Evolutionary conservation across 2,888 invertebrate species (phyloP), one percentile per base, ranked within the genome.

Genomic region (Pseudococcus jackbeardsleyi): DNA sequence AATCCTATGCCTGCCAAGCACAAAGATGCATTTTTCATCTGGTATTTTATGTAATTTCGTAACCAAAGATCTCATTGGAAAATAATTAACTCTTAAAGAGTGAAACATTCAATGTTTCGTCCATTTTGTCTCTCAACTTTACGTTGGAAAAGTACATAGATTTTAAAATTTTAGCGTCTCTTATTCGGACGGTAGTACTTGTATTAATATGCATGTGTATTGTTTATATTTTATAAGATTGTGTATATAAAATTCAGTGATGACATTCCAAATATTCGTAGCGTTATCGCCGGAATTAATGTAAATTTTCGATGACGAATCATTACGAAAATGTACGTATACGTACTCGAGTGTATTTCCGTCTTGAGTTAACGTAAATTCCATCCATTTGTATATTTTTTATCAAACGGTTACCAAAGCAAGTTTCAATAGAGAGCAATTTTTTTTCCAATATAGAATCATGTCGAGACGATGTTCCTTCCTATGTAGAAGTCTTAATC

Each of bases 21-120:
- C 68, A 72, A 72, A 72, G 33, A 72, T 72, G 68, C 26, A 72
- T 72, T 72, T 72, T 72, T 72, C 68, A 72, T 59, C 59, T 19
- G 19, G 59, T 59, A 72, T 72, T 72, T 72, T 72, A 9, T 64
- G 26, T 72, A 72, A 72, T 72, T 22, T 33, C 12, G 12, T 33
- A 26, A 72, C 26, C 26, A 26, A 26, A 72, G 68, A 72, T 72
- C 68, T 72, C 68, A 72, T 72, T 72, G 26, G 12, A 72, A 59
- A 59, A 19, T 5, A 59, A 59, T 19, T 15, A 50, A 59, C 59
- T n/a, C 64, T 64, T 12, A 1, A 26, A 26, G 68, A 72, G 68
- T 72, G 68, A n/a, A 26, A 72, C 33, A 72, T 72, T 12, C 11
- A 72, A 72, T 72, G 68, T 72, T 64, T 26, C 68, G 68, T 72